These are phyloP conservation scores for cattle (Bos taurus) DNA, from an alignment of 2,113 vertebrate genomes.

Conservation along the genomic window ARS-UCD2.0 NC_037357.1:45600001-45600500, in stretches of 20 bases:
- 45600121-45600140: not conserved
- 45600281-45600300: constrained; percentile 36
- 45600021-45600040: constrained; percentile 1
- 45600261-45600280: constrained; percentile 3
- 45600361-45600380: not conserved
- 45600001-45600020: not conserved
- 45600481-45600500: not conserved
- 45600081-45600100: not conserved
- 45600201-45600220: not conserved
- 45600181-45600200: not conserved
- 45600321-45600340: constrained; percentile 21
- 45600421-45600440: not conserved
- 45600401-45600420: constrained; percentile 9
- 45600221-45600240: not conserved
- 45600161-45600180: constrained; percentile 35
- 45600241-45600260: not conserved
- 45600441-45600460: not conserved
- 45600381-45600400: not conserved
- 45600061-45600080: constrained; percentile 1
- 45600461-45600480: not conserved
- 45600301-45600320: not conserved
- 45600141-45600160: constrained; percentile 24
- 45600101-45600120: constrained; percentile 14
- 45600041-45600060: not conserved
- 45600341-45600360: not conserved